Conservation (phyloP, 1,140 invertebrate species). For the Armadillidium nasatum region DNA sequence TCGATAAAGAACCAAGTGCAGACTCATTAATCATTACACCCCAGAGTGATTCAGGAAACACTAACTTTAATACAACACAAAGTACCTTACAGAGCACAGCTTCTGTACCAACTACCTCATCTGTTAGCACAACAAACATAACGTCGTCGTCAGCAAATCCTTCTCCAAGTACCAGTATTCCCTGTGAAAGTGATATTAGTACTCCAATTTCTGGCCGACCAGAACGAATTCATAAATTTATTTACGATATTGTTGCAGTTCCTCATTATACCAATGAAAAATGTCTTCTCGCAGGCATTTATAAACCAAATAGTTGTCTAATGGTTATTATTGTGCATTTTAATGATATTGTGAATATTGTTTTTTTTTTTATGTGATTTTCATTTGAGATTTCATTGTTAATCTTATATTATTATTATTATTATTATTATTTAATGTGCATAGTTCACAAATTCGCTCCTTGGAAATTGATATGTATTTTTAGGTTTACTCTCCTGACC, state of each 20-base stretch:
- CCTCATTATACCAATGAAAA: conserved; percentile 39
- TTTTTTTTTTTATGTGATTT: too few species aligned
- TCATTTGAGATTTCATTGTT: conserved; percentile 49
- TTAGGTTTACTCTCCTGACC: conserved; percentile 55
- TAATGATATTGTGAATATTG: too few species aligned
- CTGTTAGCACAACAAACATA: conserved; percentile 29
- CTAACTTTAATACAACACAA: background rate
- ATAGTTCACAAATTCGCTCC: background rate
- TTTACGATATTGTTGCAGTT: conserved; percentile 34
- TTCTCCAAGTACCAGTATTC: conserved; percentile 23
- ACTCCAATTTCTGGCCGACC: conserved; percentile 27
- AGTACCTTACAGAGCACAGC: background rate
- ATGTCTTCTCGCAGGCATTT: conserved; percentile 32
- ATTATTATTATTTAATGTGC: background rate
- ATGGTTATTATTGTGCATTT: conserved; percentile 19
- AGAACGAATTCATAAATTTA: conserved; percentile 33
- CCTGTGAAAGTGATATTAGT: conserved; percentile 1
- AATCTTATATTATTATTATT: conserved; percentile 11
- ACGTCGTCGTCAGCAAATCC: background rate
- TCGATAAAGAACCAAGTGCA: conserved; percentile 27
- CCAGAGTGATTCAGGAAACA: background rate
- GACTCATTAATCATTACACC: background rate
- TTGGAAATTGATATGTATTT: background rate
- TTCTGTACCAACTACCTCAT: conserved; percentile 17
- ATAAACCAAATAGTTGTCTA: conserved; percentile 28